Evolutionary conservation across 2,797 vertebrate species (phyloP), one percentile per base, ranked within the genome.

Genomic region (Coranthus polyacanthus): DNA sequence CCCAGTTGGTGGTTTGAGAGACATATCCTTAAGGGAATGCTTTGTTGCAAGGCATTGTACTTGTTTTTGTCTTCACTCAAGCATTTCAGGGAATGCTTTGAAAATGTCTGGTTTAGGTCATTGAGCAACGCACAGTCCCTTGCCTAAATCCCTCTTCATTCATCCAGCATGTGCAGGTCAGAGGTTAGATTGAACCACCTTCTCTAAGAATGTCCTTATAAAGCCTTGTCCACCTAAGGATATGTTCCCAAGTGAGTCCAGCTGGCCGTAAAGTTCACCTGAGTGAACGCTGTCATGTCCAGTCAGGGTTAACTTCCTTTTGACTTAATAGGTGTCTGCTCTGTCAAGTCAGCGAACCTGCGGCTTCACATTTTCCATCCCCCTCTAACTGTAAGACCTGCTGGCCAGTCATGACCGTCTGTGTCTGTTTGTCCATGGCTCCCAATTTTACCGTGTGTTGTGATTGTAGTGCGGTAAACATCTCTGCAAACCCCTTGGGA

Each of bases 381-480:
- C 58, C 17, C 55, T 57, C 16, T 36, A 22, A 36, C 51, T 46
- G 15, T 53, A 45, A 46, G 59, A 68, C 74, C 45, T 46, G 41
- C 63, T 44, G 51, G 45, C 79, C 71, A 58, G 44, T 61, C 61
- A 20, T 66, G 51, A 50, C 58, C 5, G n/a, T 65, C 53, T 58
- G 18, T 44, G 37, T 69, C 44, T 81, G 74, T 88, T 76, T 79
- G 75, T 64, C 57, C 42, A 8, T 69, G 64, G 13, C 68, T 73
- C 62, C 77, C 68, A 59, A 10, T 56, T 77, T 62, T 78, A 56
- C 71, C 5, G 39, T 46, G 45, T 73, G 34, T 74, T 75, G 75
- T 72, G 79, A 86, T 74, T 79, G 73, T 59, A 60, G 68, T 7
- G 42, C 3, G 4, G 82, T 82, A 88, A 91, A 90, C 84, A 86